Conservation (phyloP, 2,888 invertebrate species). For the Phasia obesa region DNA sequence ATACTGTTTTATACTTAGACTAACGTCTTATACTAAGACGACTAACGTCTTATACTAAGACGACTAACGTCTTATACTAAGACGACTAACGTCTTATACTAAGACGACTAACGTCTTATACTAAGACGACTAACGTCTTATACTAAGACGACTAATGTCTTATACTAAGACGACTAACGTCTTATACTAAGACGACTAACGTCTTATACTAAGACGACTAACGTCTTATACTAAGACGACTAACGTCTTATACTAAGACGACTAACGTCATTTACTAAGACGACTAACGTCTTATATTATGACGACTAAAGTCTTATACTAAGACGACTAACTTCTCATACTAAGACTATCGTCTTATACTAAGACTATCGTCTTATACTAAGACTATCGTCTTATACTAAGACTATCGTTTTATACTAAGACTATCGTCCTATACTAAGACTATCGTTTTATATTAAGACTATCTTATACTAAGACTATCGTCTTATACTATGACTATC, state of each 20-base stretch:
- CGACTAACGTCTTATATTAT: background rate
- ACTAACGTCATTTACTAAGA: background rate
- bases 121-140: background rate
- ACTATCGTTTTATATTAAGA: background rate
- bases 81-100: background rate
- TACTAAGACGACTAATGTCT: background rate
- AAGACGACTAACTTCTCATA: background rate
- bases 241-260: background rate
- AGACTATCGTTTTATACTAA: background rate
- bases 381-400: background rate
- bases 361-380: background rate
- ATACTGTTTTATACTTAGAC: background rate
- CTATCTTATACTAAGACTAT: conserved; percentile 3
- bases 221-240: background rate
- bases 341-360: background rate
- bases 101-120: background rate
- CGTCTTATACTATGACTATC: background rate
- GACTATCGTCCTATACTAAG: background rate
- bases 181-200: background rate
- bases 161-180: background rate
- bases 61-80: background rate
- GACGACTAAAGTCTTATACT: background rate
- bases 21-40: background rate
- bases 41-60: background rate
- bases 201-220: background rate